Percentiles rank a stretch among this genome's conserved stretches.
phyloP scores from a whole-genome alignment of 2,888 invertebrate species.

The Leptinotarsa tumamoca region DNA sequence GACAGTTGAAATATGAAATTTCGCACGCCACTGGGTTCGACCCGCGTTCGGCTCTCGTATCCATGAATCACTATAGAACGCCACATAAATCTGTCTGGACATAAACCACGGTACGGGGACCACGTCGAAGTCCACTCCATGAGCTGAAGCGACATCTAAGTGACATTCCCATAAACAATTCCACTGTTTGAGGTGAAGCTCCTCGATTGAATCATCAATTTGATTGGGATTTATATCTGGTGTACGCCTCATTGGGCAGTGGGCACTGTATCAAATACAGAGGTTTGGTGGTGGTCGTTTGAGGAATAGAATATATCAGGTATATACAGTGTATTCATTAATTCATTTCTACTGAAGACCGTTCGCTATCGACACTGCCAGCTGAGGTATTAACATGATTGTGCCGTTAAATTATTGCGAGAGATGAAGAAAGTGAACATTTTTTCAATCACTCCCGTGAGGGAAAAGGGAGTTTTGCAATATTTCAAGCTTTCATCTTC shows the following conservation, averaged over 20 bases:
- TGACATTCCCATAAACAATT: slow-evolving; percentile 61
- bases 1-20: slow-evolving; percentile 45
- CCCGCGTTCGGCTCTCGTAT: slow-evolving; percentile 58
- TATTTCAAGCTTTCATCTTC: no score
- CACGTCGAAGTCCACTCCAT: slow-evolving; percentile 59
- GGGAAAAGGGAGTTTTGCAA: no score
- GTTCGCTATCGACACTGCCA: no score
- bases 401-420: no score
- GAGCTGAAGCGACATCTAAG: slow-evolving; percentile 59
- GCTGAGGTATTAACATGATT: no score
- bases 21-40: slow-evolving; percentile 46
- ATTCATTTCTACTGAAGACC: no score
- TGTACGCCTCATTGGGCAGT: slow-evolving; percentile 33
- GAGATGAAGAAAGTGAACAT: no score
- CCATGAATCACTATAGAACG: slow-evolving; percentile 63
- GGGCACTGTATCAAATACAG: slow-evolving; percentile 33
- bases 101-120: slow-evolving; percentile 61
- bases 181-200: slow-evolving; percentile 58
- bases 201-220: slow-evolving; percentile 63
- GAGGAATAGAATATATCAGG: background rate
- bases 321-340: background rate
- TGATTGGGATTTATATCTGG: slow-evolving; percentile 46
- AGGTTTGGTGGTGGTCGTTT: background rate
- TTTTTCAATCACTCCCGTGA: no score
- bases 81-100: slow-evolving; percentile 63